Evolutionary conservation across 2,888 invertebrate species (phyloP).

Genomic region (Eilema sororculum): DNA sequence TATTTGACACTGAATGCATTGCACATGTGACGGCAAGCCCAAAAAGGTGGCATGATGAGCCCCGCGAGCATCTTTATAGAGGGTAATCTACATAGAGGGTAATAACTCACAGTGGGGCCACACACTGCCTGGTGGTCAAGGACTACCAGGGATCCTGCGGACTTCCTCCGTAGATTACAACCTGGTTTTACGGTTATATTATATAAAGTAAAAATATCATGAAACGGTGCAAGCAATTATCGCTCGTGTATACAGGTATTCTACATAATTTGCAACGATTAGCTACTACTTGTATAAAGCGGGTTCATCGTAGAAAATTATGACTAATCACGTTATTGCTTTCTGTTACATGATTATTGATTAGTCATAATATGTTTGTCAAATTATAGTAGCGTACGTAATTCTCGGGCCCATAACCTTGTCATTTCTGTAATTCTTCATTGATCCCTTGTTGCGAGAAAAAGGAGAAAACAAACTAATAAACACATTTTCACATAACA

Average conservation of each 20-base stretch:
- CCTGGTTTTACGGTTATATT: too few relatives aligned
- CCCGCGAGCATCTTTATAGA: neutral
- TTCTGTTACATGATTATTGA: neutral
- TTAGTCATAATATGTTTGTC: neutral
- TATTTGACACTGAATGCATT: constrained; percentile 1
- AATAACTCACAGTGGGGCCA: neutral
- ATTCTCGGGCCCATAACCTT: neutral
- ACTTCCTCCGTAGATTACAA: too few relatives aligned
- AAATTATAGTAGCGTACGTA: too few relatives aligned
- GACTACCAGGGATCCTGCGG: neutral
- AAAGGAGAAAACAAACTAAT: neutral
- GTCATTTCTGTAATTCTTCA: neutral
- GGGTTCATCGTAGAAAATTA: neutral
- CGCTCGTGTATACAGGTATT: neutral
- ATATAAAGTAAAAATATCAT: too few relatives aligned
- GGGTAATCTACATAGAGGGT: neutral
- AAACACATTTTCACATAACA: neutral
- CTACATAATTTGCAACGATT: neutral
- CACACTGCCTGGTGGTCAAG: neutral
- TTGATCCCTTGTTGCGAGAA: neutral
- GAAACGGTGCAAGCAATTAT: too few relatives aligned
- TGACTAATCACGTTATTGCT: neutral
- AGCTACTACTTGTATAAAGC: neutral
- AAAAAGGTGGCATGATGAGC: neutral
- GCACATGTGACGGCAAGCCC: neutral